A percentile compares a stretch with the other conserved stretches of the same genome.
phyloP scores from a whole-genome alignment of 1,140 invertebrate genomes.

The Tenebrio molitor region DNA sequence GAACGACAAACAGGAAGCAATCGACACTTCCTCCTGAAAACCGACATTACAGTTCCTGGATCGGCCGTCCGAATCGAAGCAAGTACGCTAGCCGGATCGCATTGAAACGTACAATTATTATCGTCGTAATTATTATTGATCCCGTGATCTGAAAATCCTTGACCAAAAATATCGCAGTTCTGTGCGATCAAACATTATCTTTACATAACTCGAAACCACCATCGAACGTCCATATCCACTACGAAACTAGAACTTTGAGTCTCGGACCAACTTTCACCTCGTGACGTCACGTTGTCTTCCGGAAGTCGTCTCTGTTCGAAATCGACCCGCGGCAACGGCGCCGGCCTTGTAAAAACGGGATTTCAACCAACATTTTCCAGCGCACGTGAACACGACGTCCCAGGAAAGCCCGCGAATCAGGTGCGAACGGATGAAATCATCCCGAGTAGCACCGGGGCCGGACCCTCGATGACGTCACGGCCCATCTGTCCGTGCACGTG shows the following conservation, averaged over 20 bases:
- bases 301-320: constrained; percentile 18
- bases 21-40: too few relatives aligned
- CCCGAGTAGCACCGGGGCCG: neutral
- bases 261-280: constrained; percentile 23
- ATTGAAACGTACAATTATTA: too few relatives aligned
- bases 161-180: neutral
- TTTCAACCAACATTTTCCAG: neutral
- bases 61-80: too few relatives aligned
- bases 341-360: constrained; percentile 23
- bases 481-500: constrained; percentile 31
- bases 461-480: constrained; percentile 26
- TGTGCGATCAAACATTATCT: neutral
- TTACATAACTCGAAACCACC: neutral
- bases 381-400: too few relatives aligned
- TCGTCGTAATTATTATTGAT: too few relatives aligned
- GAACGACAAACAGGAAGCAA: too few relatives aligned
- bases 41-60: too few relatives aligned
- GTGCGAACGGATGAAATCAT: constrained; percentile 2
- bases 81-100: too few relatives aligned
- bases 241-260: constrained; percentile 24
- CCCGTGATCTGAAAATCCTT: too few relatives aligned
- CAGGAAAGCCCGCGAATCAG: too few relatives aligned
- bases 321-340: neutral
- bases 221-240: neutral
- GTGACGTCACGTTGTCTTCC: constrained; percentile 26